Conservation (phyloP, 2,888 invertebrate species). For the Caenorhabditis sp. region DNA sequence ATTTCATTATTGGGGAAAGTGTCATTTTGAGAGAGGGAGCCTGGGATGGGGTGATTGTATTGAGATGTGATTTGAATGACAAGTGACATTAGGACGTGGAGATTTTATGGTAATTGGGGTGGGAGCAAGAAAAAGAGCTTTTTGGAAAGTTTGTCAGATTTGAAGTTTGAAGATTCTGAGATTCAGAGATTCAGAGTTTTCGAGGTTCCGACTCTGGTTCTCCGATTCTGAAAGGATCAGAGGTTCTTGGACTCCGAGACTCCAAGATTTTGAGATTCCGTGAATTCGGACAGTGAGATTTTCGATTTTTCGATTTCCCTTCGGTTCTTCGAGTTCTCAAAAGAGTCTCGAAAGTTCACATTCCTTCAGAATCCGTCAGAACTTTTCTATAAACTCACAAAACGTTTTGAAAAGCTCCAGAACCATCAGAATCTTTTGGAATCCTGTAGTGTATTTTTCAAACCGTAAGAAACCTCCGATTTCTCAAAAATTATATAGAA, state of each 20-base stretch:
- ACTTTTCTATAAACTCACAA: no score
- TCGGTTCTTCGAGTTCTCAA: no score
- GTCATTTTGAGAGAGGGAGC: background rate
- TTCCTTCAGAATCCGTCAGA: no score
- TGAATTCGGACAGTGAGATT: background rate
- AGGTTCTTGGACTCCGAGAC: background rate
- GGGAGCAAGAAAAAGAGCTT: no score
- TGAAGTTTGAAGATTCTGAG: background rate
- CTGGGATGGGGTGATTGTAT: background rate
- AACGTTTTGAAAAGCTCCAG: no score
- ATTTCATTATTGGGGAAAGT: background rate
- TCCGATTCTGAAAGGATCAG: background rate
- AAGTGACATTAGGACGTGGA: background rate
- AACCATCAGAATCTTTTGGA: no score
- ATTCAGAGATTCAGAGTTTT: background rate
- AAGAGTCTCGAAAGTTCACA: no score
- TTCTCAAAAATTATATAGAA: no score
- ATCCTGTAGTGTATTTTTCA: no score
- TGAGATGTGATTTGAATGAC: conserved; percentile 1
- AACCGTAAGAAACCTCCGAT: no score
- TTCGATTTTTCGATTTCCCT: background rate
- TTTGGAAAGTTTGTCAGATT: background rate
- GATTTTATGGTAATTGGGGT: no score
- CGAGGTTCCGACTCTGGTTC: background rate
- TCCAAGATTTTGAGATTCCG: background rate